Evolutionary conservation across 2,113 vertebrate species (phyloP).

Genomic region (Vombatus ursinus): DNA sequence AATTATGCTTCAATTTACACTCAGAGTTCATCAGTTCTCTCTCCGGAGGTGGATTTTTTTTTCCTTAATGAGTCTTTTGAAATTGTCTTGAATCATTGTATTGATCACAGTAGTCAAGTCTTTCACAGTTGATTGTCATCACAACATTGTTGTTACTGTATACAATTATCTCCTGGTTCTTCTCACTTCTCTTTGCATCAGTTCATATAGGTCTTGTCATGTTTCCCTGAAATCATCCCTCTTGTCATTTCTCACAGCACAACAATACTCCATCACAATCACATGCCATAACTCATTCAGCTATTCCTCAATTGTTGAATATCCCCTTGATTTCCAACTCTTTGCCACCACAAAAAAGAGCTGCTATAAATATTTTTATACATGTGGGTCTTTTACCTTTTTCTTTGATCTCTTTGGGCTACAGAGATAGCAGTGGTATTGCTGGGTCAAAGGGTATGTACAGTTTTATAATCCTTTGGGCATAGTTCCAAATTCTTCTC

Average conservation of each 20-base stretch:
- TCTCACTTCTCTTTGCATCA: background rate
- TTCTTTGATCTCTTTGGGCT: background rate
- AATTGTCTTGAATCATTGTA: background rate
- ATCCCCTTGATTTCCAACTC: background rate
- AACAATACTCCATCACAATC: background rate
- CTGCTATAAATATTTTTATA: no score
- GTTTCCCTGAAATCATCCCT: background rate
- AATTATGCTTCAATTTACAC: background rate
- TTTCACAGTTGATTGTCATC: background rate
- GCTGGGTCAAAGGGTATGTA: background rate
- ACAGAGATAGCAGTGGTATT: background rate
- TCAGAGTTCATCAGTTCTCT: background rate
- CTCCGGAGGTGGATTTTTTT: background rate
- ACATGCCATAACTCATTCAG: background rate
- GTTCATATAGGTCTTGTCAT: background rate
- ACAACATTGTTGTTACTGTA: no score
- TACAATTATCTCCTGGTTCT: background rate
- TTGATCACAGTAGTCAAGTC: background rate
- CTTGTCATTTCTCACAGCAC: background rate
- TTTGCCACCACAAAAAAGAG: background rate
- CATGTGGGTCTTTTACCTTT: background rate
- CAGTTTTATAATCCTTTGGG: no score
- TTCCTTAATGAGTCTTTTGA: background rate
- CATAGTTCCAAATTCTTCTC: background rate
- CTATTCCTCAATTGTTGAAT: background rate